phyloP scores from a whole-genome alignment of 2,797 vertebrate species.

The Octomys mimax region DNA sequence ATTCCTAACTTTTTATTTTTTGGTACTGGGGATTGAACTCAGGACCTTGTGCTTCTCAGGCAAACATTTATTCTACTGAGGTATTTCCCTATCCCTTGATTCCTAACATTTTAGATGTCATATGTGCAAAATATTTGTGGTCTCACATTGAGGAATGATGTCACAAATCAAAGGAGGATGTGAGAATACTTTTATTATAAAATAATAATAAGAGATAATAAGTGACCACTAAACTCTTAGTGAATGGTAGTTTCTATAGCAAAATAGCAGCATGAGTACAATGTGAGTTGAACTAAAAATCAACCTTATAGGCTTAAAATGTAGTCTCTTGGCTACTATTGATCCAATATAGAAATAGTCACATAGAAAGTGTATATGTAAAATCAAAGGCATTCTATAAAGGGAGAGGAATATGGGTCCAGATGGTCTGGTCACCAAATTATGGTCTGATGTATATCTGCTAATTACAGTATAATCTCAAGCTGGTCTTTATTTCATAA shows the following conservation, averaged over 20 bases:
- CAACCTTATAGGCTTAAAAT: not conserved
- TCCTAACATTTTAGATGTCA: not conserved
- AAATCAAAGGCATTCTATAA: not conserved
- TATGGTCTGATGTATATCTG: not conserved
- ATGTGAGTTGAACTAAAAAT: not conserved
- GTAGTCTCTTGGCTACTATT: not conserved
- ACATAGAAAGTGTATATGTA: not conserved
- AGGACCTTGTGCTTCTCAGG: no score
- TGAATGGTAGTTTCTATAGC: not conserved
- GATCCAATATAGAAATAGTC: not conserved
- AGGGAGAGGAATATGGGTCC: not conserved
- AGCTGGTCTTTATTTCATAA: not conserved
- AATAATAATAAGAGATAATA: not conserved
- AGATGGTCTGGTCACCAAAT: not conserved
- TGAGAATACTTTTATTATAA: not conserved
- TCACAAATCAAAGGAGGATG: not conserved
- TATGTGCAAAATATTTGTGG: not conserved
- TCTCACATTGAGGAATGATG: not conserved
- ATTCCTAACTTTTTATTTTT: not conserved
- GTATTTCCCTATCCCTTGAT: no score
- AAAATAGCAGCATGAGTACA: not conserved
- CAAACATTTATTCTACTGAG: no score
- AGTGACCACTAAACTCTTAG: not conserved
- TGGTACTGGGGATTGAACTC: no score
- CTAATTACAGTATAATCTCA: not conserved